These are phyloP conservation scores for Gymnocypris eckloni DNA, from an alignment of 2,797 vertebrate species.

Conservation along the genomic window DNA sequence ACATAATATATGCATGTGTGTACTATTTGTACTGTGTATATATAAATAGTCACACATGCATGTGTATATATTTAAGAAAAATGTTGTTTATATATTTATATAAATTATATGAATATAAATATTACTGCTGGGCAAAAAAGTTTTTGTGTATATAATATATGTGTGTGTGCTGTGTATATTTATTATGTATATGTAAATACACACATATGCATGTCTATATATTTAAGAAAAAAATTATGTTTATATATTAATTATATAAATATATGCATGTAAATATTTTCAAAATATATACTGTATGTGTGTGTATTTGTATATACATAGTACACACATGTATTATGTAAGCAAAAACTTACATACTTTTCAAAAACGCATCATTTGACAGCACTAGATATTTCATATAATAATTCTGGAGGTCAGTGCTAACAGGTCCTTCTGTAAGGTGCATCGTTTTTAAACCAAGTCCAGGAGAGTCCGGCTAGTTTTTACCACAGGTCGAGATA, in stretches of 20 bases:
- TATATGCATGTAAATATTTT: too few species aligned
- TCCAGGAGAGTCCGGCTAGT: not conserved
- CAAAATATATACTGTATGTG: not conserved
- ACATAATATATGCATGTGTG: not conserved
- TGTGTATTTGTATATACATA: not conserved
- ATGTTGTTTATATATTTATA: too few species aligned
- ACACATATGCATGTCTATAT: not conserved
- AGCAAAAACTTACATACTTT: too few species aligned
- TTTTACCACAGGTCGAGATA: conserved; percentile 41
- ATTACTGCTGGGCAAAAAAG: too few species aligned
- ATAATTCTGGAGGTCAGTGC: not conserved
- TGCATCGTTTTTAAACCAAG: conserved; percentile 9
- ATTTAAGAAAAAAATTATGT: not conserved
- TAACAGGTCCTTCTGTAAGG: not conserved
- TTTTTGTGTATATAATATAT: too few species aligned
- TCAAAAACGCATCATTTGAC: too few species aligned
- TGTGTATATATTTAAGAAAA: too few species aligned
- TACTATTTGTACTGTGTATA: not conserved
- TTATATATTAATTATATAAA: not conserved
- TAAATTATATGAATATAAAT: too few species aligned
- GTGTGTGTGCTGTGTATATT: too few species aligned
- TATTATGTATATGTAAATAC: not conserved
- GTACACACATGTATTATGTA: not conserved
- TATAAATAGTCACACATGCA: not conserved
- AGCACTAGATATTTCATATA: not conserved